Evolutionary conservation across 1,140 invertebrate species (phyloP).

Genomic region (Ips nitidus): DNA sequence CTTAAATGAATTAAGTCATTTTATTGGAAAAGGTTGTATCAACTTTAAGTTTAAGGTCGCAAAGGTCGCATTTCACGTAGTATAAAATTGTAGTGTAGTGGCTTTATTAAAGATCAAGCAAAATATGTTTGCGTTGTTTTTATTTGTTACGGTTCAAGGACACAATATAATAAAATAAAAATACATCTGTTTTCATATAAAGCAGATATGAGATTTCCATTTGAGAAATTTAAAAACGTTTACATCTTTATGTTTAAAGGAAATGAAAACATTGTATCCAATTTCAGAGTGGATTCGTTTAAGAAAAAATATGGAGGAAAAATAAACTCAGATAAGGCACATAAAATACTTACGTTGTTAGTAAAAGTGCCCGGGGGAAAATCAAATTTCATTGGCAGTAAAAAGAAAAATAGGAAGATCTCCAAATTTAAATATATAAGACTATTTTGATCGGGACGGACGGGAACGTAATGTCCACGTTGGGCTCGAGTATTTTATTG

Average conservation of each 20-base stretch:
- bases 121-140: neutral
- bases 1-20: too few species aligned
- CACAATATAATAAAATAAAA: slow-evolving; percentile 14
- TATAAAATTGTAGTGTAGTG: too few species aligned
- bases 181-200: slow-evolving; percentile 8
- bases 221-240: slow-evolving; percentile 19
- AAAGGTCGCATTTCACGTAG: too few species aligned
- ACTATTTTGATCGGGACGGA: slow-evolving; percentile 28
- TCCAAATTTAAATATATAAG: slow-evolving; percentile 39
- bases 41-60: too few species aligned
- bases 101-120: neutral
- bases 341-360: slow-evolving; percentile 36
- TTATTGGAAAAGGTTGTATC: too few species aligned
- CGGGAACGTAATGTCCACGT: slow-evolving; percentile 24
- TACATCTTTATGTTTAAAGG: slow-evolving; percentile 27
- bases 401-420: slow-evolving; percentile 36
- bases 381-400: slow-evolving; percentile 34
- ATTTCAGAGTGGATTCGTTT: slow-evolving; percentile 24
- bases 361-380: slow-evolving; percentile 28
- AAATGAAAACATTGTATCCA: slow-evolving; percentile 33
- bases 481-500: slow-evolving; percentile 33
- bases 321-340: slow-evolving; percentile 32
- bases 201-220: slow-evolving; percentile 23
- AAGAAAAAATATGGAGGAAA: slow-evolving; percentile 27
- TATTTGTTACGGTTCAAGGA: slow-evolving; percentile 5